Conservation (phyloP, 1,140 invertebrate species). For the Ylistrum balloti region DNA sequence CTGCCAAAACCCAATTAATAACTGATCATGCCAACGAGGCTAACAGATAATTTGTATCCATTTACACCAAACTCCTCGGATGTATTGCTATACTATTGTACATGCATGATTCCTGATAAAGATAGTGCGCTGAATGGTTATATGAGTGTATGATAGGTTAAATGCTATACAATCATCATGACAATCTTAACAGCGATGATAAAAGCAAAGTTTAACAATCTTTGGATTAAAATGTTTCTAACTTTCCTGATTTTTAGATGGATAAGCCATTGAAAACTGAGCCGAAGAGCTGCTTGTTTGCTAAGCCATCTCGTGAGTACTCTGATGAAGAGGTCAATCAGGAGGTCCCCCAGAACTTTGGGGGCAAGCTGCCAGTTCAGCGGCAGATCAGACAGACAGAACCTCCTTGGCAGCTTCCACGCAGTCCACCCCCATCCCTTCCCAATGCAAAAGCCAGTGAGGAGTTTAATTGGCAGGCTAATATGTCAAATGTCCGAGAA, state of each 20-base stretch:
- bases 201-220: no score
- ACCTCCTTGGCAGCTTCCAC: constrained; percentile 61
- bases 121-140: no score
- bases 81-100: no score
- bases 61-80: no score
- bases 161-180: no score
- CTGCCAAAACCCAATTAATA: no score
- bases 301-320: constrained; percentile 62
- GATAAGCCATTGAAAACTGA: constrained; percentile 68
- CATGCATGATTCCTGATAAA: no score
- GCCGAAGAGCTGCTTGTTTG: constrained; percentile 63
- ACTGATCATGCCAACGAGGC: no score
- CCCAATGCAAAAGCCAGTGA: constrained; percentile 84
- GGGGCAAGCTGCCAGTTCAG: constrained; percentile 57
- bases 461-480: constrained; percentile 86
- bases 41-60: no score
- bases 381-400: constrained; percentile 59
- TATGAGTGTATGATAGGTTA: no score
- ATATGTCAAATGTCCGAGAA: constrained; percentile 88
- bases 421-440: constrained; percentile 63
- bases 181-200: no score
- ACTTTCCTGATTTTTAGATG: constrained; percentile 54
- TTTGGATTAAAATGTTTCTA: no score
- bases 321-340: constrained; percentile 80
- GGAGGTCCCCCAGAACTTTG: constrained; percentile 79